Evolutionary conservation across 2,888 invertebrate genomes (phyloP), one percentile per base, ranked within the genome.

Genomic region (Poecilobothrus nobilitatus): DNA sequence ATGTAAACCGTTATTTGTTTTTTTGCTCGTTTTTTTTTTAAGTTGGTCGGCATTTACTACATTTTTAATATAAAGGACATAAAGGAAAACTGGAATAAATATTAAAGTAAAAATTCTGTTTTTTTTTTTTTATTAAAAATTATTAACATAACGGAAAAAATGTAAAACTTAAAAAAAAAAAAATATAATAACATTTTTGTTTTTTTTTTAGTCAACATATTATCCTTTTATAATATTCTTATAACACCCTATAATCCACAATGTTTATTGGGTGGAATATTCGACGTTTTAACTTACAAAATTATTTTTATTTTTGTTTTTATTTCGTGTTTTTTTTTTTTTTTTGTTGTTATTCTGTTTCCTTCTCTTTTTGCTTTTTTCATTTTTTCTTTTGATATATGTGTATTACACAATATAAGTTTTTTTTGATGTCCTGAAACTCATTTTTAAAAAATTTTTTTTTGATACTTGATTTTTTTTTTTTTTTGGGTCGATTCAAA

Each of bases 201-300:
- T 41, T 12, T 41, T 9, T 18, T 53, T 53, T 53, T 53, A 18
- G 53, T 53, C n/a, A 53, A 53, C 53, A 53, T 53, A 53, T 53
- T 53, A 53, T 53, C 53, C 53, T 53, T 53, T 53, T 53, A 53
- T 53, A 53, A 53, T 53, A 18, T 53, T 18, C 53, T 53, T 53
- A n/a, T 18, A 53, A 53, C 53, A 53, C 53, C 53, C 53, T 53
- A 53, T 53, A 53, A 53, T 53, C 53, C 18, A n/a, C n/a, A 18
- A 53, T 53, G 53, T 53, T 53, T 53, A 53, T 53, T 53, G 53
- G 53, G n/a, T 53, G 53, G 53, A 53, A 53, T 53, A 53, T 53
- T 53, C 53, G 53, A 53, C 53, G 53, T 53, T 53, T 53, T 53
- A 53, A 53, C 53, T 6, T 12, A 53, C 15, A 53, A 27, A 27